Percentiles rank a stretch among this genome's conserved stretches.
Conservation (phyloP, 2,888 invertebrate genomes). For the Drosophila nr. fundita region DNA sequence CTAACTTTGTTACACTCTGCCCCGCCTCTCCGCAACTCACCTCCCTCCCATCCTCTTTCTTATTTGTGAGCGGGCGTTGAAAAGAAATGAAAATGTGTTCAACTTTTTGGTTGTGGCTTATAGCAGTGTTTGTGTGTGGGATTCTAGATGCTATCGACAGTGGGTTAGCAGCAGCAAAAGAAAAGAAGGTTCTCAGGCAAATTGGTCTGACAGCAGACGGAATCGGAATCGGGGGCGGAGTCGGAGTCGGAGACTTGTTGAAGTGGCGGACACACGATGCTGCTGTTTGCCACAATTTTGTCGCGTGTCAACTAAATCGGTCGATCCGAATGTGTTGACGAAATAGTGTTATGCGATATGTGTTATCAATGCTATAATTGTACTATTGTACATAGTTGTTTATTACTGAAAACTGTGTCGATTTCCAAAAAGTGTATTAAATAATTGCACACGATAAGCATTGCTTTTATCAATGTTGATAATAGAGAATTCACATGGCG, state of each 20-base stretch:
- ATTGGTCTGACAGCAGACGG: constrained; percentile 18
- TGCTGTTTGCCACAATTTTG: constrained; percentile 12
- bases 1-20: constrained; percentile 51
- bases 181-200: constrained; percentile 28
- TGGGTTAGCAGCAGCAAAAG: constrained; percentile 7
- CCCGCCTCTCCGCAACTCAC: constrained; percentile 5
- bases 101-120: constrained; percentile 48
- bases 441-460: neutral
- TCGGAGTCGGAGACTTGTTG: constrained; percentile 8
- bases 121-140: neutral
- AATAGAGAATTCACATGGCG: neutral
- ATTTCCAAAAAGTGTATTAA: neutral
- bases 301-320: constrained; percentile 13
- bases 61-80: constrained; percentile 48
- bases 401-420: neutral
- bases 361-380: constrained; percentile 5
- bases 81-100: constrained; percentile 72
- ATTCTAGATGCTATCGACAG: constrained; percentile 12
- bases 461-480: neutral
- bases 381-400: neutral
- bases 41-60: neutral
- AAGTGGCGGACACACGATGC: constrained; percentile 3
- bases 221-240: neutral
- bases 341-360: constrained; percentile 12
- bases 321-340: neutral